Base-by-base conservation (phyloP, 2,113 vertebrate genomes). In the Ranitomeya imitator region DNA sequence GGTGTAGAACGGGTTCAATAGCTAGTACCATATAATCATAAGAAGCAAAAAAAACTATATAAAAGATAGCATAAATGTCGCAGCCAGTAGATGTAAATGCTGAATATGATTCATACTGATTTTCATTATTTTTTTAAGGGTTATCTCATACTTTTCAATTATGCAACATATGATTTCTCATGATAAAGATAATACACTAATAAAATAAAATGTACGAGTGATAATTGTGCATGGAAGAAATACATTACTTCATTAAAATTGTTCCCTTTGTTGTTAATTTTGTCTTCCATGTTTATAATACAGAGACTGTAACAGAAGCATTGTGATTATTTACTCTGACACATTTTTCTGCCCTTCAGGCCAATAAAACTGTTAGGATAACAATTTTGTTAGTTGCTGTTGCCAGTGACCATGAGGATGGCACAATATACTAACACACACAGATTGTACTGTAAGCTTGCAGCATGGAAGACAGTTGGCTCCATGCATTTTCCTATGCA, bases 341-440 rank as follows among this genome's bases (percentile, higher is more conserved):
- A 71, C 86, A 87, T 81, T 87, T 71, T 87, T 87, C 31, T 77
- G n/a, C 77, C 73, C 86, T 87, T 79, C 13, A 54, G 86, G 86
- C 61, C 63, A 81, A 67, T 87, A 87, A 71, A 71, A 57, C 51
- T 59, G 86, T 69, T 55, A 26, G 52, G 63, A 45, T 86, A 67
- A 79, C 79, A 23, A 69, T 87, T 77, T 71, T 80, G 77, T 59
- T 81, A 69, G 78, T 23, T 79, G 37, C 14, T 67, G 52, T 86
- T 79, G 73, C 61, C 71, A 57, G 54, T 57, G 51, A 77, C 86
- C 78, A 80, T 15, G 51, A 86, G 76, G 60, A 74, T 67, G 76
- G 67, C 85, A 79, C 21, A 18, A 9, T 19, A 79, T 59, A 85
- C 45, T 59, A 45, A 86, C 59, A 86, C n/a, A 86, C 67, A 79